Conservation (phyloP, 1,140 invertebrate genomes). For the Bombyx mandarina region DNA sequence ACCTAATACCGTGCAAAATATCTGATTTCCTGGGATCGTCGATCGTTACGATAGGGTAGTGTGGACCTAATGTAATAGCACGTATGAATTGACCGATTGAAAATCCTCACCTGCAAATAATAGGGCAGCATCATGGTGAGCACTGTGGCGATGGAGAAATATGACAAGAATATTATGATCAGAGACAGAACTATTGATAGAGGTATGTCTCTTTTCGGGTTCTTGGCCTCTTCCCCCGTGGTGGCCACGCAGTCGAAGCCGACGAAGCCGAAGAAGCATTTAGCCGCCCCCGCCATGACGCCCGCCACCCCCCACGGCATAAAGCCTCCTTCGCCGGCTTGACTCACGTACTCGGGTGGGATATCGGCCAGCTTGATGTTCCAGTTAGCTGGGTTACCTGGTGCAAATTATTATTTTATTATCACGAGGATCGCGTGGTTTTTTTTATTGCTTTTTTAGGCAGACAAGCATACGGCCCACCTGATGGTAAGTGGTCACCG, state of each 20-base stretch:
- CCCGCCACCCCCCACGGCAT: slow-evolving; percentile 86
- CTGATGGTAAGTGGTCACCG: too few relatives aligned
- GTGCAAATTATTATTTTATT: too few relatives aligned
- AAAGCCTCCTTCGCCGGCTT: slow-evolving; percentile 82
- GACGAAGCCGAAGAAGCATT: slow-evolving; percentile 93
- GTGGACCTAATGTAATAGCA: too few relatives aligned
- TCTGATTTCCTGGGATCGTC: too few relatives aligned
- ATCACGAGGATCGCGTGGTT: too few relatives aligned
- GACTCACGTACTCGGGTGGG: slow-evolving; percentile 53
- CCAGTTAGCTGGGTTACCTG: slow-evolving; percentile 80
- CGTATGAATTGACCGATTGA: too few relatives aligned
- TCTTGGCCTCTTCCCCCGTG: slow-evolving; percentile 87
- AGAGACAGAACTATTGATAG: slow-evolving; percentile 88
- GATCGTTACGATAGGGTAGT: too few relatives aligned
- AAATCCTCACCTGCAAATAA: slow-evolving; percentile 71
- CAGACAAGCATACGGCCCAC: too few relatives aligned
- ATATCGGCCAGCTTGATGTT: slow-evolving; percentile 72
- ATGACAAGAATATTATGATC: slow-evolving; percentile 83
- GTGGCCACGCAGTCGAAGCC: slow-evolving; percentile 93
- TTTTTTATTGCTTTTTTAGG: too few relatives aligned
- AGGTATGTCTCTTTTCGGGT: slow-evolving; percentile 89
- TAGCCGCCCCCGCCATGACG: slow-evolving; percentile 87
- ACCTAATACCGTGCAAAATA: too few relatives aligned
- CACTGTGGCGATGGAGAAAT: slow-evolving; percentile 88
- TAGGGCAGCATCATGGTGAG: slow-evolving; percentile 95